Evolutionary conservation across 2,797 vertebrate genomes (phyloP).

Genomic region (Anguilla pacifica): DNA sequence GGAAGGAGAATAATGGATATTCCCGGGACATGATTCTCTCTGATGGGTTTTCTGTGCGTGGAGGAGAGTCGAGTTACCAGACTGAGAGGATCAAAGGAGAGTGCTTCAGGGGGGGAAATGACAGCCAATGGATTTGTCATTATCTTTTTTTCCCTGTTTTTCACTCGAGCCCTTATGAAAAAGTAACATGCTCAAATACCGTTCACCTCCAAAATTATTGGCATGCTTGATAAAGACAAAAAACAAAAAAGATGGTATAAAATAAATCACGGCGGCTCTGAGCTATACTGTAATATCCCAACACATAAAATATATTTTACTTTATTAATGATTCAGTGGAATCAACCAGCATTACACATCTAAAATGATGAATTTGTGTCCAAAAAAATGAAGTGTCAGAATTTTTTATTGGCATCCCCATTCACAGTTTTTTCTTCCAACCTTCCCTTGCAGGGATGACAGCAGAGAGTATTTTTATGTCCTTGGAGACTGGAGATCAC

Average conservation of each 20-base stretch:
- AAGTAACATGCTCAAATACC: neutral
- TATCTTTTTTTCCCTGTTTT: neutral
- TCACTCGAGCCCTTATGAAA: neutral
- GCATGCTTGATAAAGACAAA: neutral
- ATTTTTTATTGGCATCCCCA: neutral
- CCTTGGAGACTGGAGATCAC: neutral
- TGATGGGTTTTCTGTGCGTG: conserved; percentile 4
- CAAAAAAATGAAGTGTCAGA: neutral
- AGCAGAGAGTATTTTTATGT: neutral
- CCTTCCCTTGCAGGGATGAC: neutral
- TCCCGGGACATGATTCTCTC: conserved; percentile 18
- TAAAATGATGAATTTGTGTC: neutral
- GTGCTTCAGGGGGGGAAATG: conserved; percentile 13
- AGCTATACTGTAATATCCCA: neutral
- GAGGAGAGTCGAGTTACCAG: neutral
- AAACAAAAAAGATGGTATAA: neutral
- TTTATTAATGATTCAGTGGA: conserved; percentile 6
- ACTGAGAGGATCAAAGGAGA: neutral
- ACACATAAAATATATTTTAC: conserved; percentile 4
- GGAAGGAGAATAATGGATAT: conserved; percentile 21
- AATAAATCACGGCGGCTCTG: neutral
- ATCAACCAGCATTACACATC: neutral
- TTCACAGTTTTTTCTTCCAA: neutral
- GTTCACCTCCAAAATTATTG: neutral
- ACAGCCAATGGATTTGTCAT: neutral